Percentiles rank a stretch among this genome's conserved stretches.
These are phyloP conservation scores for Disparrhopalites patrizii DNA, from an alignment of 2,888 invertebrate genomes.

Conservation along the genomic window DNA sequence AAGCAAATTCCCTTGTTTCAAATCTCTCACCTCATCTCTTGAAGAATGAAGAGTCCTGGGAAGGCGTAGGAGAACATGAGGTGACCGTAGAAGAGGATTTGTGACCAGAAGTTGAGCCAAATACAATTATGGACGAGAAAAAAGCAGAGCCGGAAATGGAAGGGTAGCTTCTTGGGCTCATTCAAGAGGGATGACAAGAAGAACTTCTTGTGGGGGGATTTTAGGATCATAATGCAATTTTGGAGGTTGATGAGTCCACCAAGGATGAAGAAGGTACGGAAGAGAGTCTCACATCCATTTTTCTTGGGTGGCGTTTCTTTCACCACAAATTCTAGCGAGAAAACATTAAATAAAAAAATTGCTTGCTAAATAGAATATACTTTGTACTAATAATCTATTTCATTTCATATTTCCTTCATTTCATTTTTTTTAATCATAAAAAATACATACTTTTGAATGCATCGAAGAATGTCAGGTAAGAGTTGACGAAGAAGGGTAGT, in stretches of 20 bases:
- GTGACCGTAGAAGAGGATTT: conserved; percentile 14
- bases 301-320: not conserved
- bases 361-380: too few relatives aligned
- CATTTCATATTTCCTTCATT: too few relatives aligned
- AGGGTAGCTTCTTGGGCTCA: not conserved
- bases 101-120: conserved; percentile 18
- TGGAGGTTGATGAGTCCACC: conserved; percentile 7
- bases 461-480: not conserved
- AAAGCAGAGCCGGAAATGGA: not conserved
- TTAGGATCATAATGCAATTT: not conserved
- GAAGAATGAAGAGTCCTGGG: conserved; percentile 3
- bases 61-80: conserved; percentile 14
- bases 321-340: too few relatives aligned
- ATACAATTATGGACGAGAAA: not conserved
- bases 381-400: too few relatives aligned
- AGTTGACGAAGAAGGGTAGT: conserved; percentile 1
- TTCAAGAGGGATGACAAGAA: conserved; percentile 11
- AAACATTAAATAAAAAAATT: too few relatives aligned
- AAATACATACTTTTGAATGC: conserved; percentile 10
- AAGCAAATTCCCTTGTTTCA: too few relatives aligned
- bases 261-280: not conserved
- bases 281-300: conserved; percentile 10
- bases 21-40: not conserved
- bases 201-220: not conserved
- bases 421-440: not conserved